Base-by-base conservation (phyloP, 2,888 invertebrate genomes). In the Xanthorhoe designata region DNA sequence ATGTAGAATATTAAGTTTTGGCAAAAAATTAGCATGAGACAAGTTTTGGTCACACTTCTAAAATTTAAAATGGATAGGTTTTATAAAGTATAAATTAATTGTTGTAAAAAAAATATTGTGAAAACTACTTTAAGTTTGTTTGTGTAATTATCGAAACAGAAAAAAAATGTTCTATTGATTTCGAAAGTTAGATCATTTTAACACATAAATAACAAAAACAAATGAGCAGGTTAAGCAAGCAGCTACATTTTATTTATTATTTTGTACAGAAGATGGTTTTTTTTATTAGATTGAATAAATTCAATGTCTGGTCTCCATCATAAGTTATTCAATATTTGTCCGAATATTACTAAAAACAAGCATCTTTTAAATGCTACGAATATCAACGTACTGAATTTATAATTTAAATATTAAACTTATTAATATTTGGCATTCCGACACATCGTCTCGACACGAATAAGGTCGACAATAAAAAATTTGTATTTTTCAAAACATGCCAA, bases 401-500 rank as follows among this genome's bases (percentile, higher is more conserved):
- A 55, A 68, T 62, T 62, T 56, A 49, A 59, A 64, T 67, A 64
- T 63, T 51, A 52, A 35, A 38, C 17, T 52, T 29, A 58, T 62
- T 45, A 62, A 51, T 55, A 65, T 64, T 50, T 59, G 63, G 32
- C 59, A 66, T 67, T 55, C 62, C 63, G 29, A 55, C 51, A 66
- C 55, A 58, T 62, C 55, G 42, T 56, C 49, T 62, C 18, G 19
- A 69, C 59, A 56, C 68, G 56, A 70, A 66, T 57, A 66, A 69
- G 38, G 54, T 62, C 50, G 67, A 51, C 66, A 68, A 66, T 69
- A 72, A 72, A 67, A 71, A 69, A 58, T 69, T 58, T 55, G 63
- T 68, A 64, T 73, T 73, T 69, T 72, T 71, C 64, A 50, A 73
- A 76, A 77, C 82, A 70, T 71, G 57, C 66, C 85, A 82, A 81